A percentile compares a stretch with the other conserved stretches of the same genome.
Evolutionary conservation across 2,797 vertebrate genomes (phyloP).

Genomic region (Leontocebus nigricollis): DNA sequence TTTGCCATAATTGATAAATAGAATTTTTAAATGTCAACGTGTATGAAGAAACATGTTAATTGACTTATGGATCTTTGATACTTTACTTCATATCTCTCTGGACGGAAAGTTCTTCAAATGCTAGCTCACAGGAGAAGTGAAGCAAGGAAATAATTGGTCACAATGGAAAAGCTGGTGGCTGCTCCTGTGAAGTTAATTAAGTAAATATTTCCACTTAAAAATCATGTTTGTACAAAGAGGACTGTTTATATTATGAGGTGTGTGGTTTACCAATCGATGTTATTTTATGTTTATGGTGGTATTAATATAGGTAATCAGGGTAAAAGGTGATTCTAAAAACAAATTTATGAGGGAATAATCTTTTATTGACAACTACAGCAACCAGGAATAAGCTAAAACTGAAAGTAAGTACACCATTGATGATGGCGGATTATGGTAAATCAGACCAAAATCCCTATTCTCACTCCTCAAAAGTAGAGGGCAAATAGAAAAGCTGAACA

Average conservation of each 20-base stretch:
- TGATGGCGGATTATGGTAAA: neutral
- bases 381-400: neutral
- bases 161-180: neutral
- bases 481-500: neutral
- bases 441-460: neutral
- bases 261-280: neutral
- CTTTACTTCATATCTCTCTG: neutral
- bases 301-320: neutral
- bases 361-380: neutral
- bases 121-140: neutral
- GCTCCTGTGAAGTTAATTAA: neutral
- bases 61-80: neutral
- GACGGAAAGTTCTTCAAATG: slow-evolving; percentile 30
- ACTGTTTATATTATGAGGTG: neutral
- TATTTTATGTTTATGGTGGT: neutral
- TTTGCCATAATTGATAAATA: neutral
- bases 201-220: neutral
- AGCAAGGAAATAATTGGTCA: neutral
- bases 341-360: neutral
- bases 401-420: neutral
- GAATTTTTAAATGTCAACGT: neutral
- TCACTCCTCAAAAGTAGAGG: neutral
- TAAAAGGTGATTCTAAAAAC: neutral
- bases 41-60: neutral
- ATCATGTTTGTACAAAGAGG: neutral